Conservation (phyloP, 2,797 vertebrate species). For the Erpetoichthys calabaricus region DNA sequence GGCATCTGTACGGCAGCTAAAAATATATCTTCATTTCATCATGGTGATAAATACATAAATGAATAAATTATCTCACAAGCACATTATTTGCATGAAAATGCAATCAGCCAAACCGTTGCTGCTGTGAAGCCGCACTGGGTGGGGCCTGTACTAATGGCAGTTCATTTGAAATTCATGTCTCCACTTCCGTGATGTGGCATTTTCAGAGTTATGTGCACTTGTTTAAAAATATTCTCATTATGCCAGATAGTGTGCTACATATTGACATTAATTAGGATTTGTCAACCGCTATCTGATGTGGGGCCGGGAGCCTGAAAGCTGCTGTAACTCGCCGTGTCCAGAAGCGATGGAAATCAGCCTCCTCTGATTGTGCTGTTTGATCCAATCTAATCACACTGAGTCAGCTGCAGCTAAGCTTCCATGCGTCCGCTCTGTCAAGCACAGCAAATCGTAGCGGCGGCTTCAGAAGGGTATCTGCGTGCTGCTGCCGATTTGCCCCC, state of each 20-base stretch:
- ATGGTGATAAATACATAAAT: conserved; percentile 5
- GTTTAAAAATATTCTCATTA: conserved; percentile 10
- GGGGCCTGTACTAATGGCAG: conserved; percentile 16
- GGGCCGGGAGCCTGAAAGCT: conserved; percentile 1
- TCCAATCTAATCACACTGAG: conserved; percentile 2
- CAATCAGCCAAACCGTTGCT: conserved; percentile 18
- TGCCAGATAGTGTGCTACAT: conserved; percentile 7
- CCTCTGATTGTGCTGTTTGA: conserved; percentile 4
- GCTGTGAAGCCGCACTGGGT: conserved; percentile 12
- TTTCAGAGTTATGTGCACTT: conserved; percentile 11
- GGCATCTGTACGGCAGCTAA: too few relatives aligned
- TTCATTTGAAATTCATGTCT: conserved; percentile 24
- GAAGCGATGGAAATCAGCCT: conserved; percentile 3
- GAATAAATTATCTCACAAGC: conserved; percentile 8
- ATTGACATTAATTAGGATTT: conserved; percentile 13
- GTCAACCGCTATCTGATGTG: conserved; percentile 1
- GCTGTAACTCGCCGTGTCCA: neutral
- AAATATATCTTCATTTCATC: neutral
- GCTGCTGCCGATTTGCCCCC: neutral
- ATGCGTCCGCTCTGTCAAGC: neutral
- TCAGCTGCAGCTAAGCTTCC: neutral
- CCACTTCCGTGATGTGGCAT: conserved; percentile 16
- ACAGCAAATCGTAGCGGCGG: neutral
- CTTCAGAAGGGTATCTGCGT: neutral
- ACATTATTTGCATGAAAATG: conserved; percentile 24